Conservation (phyloP, 2,888 invertebrate species). For the Gymnosoma rotundatum region DNA sequence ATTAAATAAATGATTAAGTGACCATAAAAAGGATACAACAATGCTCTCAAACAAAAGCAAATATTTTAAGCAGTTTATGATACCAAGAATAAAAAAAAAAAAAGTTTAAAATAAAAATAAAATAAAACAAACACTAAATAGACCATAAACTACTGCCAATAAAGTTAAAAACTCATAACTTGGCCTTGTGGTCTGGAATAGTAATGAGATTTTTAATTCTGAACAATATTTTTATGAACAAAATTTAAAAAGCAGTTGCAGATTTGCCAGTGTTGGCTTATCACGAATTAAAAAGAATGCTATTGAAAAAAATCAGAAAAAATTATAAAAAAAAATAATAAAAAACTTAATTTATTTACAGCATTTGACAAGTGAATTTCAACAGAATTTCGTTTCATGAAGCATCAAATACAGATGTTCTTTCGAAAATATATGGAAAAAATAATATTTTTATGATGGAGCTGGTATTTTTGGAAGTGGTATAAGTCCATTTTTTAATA, state of each 20-base stretch:
- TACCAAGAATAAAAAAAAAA: constrained; percentile 2
- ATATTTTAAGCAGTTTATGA: constrained; percentile 34
- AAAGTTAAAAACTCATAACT: constrained; percentile 61
- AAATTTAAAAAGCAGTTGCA: background rate
- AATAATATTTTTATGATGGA: too few species aligned
- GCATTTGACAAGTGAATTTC: too few species aligned
- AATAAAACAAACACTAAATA: constrained; percentile 37
- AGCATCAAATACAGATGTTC: too few species aligned
- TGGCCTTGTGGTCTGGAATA: constrained; percentile 57
- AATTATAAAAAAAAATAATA: too few species aligned
- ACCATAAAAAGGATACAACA: constrained; percentile 53
- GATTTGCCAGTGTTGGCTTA: too few species aligned
- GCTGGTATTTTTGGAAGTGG: too few species aligned
- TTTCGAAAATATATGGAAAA: too few species aligned
- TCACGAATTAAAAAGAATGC: too few species aligned
- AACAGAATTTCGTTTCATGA: too few species aligned
- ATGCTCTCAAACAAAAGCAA: background rate
- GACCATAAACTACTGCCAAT: constrained; percentile 59
- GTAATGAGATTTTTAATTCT: constrained; percentile 45
- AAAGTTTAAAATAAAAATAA: constrained; percentile 18
- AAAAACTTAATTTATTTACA: too few species aligned
- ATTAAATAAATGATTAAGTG: constrained; percentile 43
- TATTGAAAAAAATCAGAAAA: too few species aligned
- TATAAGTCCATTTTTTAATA: too few species aligned
- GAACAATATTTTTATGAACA: constrained; percentile 3